These are phyloP conservation scores for Microdon myrmicae DNA, from an alignment of 2,888 invertebrate species.

Conservation along the genomic window DNA sequence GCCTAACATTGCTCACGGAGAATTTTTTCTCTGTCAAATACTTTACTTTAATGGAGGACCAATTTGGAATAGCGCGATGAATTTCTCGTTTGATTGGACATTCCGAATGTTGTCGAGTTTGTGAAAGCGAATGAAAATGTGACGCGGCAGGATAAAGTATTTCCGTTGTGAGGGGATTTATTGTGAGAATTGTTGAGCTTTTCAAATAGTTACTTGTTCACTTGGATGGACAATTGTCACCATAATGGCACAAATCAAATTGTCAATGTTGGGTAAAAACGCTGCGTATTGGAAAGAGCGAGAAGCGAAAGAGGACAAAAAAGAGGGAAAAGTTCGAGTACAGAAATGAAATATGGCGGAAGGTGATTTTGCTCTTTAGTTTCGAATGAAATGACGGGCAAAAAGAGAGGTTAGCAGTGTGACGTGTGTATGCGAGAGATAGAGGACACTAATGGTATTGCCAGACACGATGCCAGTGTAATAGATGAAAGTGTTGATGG, in stretches of 20 bases:
- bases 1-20: constrained; percentile 48
- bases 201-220: no score
- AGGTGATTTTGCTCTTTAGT: constrained; percentile 40
- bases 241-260: constrained; percentile 31
- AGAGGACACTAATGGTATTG: constrained; percentile 13
- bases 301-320: constrained; percentile 31
- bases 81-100: no score
- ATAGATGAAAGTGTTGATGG: neutral
- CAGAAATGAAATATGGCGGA: constrained; percentile 49
- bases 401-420: constrained; percentile 34
- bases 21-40: constrained; percentile 50
- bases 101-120: no score
- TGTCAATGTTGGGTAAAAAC: constrained; percentile 18
- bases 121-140: no score
- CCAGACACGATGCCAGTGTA: no score
- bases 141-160: no score
- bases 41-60: constrained; percentile 30
- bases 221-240: constrained; percentile 32
- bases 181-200: no score
- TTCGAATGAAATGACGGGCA: constrained; percentile 24
- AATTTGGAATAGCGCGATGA: no score
- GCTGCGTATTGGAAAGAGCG: constrained; percentile 10
- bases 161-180: no score
- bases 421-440: constrained; percentile 32
- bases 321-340: constrained; percentile 13